A percentile compares a stretch with the other conserved stretches of the same genome.
phyloP scores from a whole-genome alignment of 2,888 invertebrate species.

The Hyles lineata region DNA sequence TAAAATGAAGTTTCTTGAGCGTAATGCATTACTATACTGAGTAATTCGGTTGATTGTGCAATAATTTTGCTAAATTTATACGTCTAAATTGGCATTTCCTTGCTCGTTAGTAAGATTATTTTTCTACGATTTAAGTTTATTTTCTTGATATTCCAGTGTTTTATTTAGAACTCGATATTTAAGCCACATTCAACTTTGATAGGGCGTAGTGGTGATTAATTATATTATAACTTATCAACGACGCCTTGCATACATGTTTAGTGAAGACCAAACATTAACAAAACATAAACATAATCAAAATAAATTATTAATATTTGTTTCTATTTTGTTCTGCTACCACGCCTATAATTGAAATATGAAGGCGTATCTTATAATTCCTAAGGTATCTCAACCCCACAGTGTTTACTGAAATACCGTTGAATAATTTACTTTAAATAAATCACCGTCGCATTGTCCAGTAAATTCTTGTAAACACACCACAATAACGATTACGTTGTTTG shows the following conservation, averaged over 20 bases:
- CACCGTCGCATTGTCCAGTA: neutral
- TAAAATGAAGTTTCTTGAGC: constrained; percentile 12
- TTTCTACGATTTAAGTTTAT: neutral
- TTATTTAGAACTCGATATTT: too few species aligned
- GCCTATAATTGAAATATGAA: too few species aligned
- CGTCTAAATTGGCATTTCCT: constrained; percentile 2
- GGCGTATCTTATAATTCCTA: too few species aligned
- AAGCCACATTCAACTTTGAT: too few species aligned
- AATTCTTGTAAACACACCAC: constrained; percentile 14
- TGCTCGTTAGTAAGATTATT: neutral
- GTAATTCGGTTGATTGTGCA: constrained; percentile 11
- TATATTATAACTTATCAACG: too few species aligned
- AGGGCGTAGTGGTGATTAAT: too few species aligned
- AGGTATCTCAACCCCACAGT: too few species aligned
- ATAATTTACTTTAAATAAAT: neutral
- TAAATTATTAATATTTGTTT: too few species aligned
- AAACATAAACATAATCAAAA: too few species aligned
- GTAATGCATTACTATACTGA: neutral
- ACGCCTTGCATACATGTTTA: neutral
- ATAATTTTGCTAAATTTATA: neutral
- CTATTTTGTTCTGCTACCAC: too few species aligned
- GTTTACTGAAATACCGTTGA: too few species aligned
- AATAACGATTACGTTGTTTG: constrained; percentile 4
- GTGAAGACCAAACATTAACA: neutral
- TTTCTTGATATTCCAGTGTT: neutral